Base-by-base conservation (phyloP, 2,113 vertebrate species). In the Ceyx margarethae region DNA sequence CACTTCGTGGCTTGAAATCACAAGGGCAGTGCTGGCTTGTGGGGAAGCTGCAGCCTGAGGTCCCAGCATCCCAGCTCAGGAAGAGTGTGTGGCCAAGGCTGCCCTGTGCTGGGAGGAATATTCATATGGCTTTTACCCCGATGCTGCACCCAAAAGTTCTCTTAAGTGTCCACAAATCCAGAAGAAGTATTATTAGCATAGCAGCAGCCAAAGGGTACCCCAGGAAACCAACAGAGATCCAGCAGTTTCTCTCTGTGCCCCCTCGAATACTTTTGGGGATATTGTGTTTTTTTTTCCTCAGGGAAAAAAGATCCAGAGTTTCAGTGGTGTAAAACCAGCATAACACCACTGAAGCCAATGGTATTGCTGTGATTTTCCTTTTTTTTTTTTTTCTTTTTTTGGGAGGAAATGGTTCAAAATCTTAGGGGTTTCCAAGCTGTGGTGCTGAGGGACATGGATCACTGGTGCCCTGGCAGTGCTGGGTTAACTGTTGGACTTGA, bases 401-500 rank as follows among this genome's bases (percentile, higher is more conserved):
- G 43, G 60, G 50, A 79, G 50, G n/a, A 50, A 82, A 35, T 5
- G 13, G 46, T 58, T 75, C 46, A 51, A 57, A 51, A 31, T 22
- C 35, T 40, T 58, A 62, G 31, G 54, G 13, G 22, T 29, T 57
- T 72, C 1, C 40, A 75, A 66, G 15, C 33, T 0, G 0, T 46
- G 56, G 10, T 15, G 19, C 15, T 2, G 45, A 35, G 37, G 61
- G 35, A 53, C 48, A 8, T 0, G 26, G 31, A 5, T 35, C 10
- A 60, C 54, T 14, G 42, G 16, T 54, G 28, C 4, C 12, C 10
- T 68, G 48, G 28, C 13, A 37, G 54, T 13, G 21, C 29, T 46
- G 40, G 48, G 28, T 35, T 23, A 26, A 43, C 0, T 1, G 5
- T 3, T 50, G 45, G 22, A 37, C 13, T 58, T 2, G 0, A 40